phyloP scores from a whole-genome alignment of 2,797 vertebrate genomes.

The Neoniphon sammara region DNA sequence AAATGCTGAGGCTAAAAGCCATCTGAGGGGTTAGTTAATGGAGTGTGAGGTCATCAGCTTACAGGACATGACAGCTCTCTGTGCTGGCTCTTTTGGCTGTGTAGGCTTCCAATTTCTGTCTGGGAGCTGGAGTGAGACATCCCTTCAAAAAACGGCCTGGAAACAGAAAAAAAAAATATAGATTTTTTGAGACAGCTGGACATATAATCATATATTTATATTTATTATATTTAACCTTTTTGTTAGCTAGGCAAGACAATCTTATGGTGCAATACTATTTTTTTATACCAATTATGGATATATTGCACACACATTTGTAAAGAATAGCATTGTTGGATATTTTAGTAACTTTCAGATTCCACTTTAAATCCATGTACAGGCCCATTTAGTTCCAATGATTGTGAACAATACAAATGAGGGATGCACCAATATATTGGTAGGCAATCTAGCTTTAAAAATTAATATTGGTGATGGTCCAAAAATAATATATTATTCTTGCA shows the following conservation, averaged over 20 bases:
- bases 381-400: too few species aligned
- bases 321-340: too few species aligned
- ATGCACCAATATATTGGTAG: too few species aligned
- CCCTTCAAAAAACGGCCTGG: slow-evolving; percentile 86
- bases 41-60: slow-evolving; percentile 64
- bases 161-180: slow-evolving; percentile 47
- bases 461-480: too few species aligned
- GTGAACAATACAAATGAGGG: too few species aligned
- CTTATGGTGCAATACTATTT: neutral
- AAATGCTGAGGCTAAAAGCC: slow-evolving; percentile 41
- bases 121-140: slow-evolving; percentile 88
- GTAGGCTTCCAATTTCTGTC: slow-evolving; percentile 85
- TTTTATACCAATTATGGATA: neutral
- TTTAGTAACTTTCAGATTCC: neutral
- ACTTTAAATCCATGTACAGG: neutral
- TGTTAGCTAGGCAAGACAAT: neutral
- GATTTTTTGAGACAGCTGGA: neutral
- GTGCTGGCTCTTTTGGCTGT: slow-evolving; percentile 83
- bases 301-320: neutral
- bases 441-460: too few species aligned
- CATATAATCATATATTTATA: too few species aligned
- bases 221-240: neutral
- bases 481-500: too few species aligned
- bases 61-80: slow-evolving; percentile 77
- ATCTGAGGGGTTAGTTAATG: slow-evolving; percentile 35